Evolutionary conservation across 2,113 vertebrate species (phyloP), one percentile per base, ranked within the genome.

Genomic region (Puntigrus tetrazona): DNA sequence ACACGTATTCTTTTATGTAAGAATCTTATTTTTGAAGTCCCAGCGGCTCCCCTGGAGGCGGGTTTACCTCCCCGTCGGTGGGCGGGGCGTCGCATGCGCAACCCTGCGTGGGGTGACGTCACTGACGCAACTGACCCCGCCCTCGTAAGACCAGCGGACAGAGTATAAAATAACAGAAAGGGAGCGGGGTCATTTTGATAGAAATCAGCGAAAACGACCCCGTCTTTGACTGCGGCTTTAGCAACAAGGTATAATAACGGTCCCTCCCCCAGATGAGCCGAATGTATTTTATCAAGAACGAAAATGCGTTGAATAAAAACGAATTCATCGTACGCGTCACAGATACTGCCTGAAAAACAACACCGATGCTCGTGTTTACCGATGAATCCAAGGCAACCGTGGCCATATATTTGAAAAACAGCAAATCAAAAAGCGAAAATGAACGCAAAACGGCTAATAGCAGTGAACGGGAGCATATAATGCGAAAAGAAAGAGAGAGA

Each of bases 81-180:
- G 85, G 72, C 65, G 65, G 85, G 50, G 61, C 83, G n/a, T 41
- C 27, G 1, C 7, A 5, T 73, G 70, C 3, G 57, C 25, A 55
- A 86, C 91, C 90, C 88, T 92, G 92, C 89, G 63, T 59, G 20
- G n/a, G 0, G 0, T 87, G 88, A 87, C 89, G 92, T 92, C 92
- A 91, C 65, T 69, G 89, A 88, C 81, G 20, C 80, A 90, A 76
- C 84, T 77, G 80, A 67, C 87, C 63, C 85, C 88, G 82, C 83
- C 86, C 85, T 55, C 82, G 50, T 81, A 72, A 80, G 83, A 52
- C 84, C 47, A 86, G 82, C 75, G 78, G 74, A 87, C 85, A 70
- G 31, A 59, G 70, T 79, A 86, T 85, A 85, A 84, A 69, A 41
- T 55, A 55, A 87, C 90, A 83, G 50, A 86, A 7, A 67, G 31